A percentile compares a stretch with the other conserved stretches of the same genome.
phyloP scores from a whole-genome alignment of 2,113 vertebrate species.

The Edolisoma coerulescens region DNA sequence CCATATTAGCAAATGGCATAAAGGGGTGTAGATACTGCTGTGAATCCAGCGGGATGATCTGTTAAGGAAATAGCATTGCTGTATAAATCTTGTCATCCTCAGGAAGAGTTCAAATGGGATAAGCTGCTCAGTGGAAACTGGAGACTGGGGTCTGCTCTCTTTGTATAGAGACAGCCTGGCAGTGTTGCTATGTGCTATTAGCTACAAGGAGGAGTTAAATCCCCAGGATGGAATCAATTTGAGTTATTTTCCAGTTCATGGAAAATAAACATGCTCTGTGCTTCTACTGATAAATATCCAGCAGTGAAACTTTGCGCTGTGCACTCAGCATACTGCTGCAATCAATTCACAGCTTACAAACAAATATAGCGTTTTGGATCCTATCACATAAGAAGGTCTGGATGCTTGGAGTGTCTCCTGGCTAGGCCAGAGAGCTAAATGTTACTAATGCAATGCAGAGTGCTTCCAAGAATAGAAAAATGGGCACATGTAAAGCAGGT shows the following conservation, averaged over 20 bases:
- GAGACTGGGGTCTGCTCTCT: not conserved
- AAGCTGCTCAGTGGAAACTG: not conserved
- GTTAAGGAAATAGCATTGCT: not conserved
- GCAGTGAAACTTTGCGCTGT: not conserved
- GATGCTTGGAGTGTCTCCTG: constrained; percentile 37
- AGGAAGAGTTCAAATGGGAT: not conserved
- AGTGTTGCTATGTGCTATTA: not conserved
- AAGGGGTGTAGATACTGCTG: not conserved
- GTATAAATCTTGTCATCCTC: not conserved
- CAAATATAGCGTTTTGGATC: constrained; percentile 44
- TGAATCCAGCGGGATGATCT: not conserved
- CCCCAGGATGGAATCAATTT: not conserved
- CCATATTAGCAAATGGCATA: not conserved
- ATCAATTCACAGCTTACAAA: constrained; percentile 10
- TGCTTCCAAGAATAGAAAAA: constrained; percentile 63
- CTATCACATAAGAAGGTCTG: constrained; percentile 13
- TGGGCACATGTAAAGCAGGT: not conserved
- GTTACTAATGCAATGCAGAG: constrained; percentile 29
- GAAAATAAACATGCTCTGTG: not conserved
- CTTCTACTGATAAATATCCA: not conserved
- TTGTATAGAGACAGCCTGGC: not conserved
- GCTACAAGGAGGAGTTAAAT: not conserved
- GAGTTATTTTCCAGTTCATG: not conserved
- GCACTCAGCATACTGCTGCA: not conserved
- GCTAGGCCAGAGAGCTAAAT: constrained; percentile 4